Evolutionary conservation across 2,797 vertebrate genomes (phyloP).

Genomic region (Eurystomus glaucurus): DNA sequence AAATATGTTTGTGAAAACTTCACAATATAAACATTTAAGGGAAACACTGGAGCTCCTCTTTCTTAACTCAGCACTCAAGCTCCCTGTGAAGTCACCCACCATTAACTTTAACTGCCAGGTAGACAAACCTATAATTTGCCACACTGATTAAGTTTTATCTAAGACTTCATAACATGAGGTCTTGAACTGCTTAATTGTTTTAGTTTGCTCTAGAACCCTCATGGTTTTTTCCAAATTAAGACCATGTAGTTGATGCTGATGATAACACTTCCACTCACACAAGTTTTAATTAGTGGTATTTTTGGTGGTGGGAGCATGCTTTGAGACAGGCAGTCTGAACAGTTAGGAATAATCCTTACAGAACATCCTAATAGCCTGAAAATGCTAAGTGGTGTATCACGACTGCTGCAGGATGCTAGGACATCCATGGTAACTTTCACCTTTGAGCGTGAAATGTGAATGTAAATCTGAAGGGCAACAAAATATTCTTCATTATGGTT

Average conservation of each 20-base stretch:
- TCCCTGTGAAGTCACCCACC: not conserved
- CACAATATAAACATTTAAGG: not conserved
- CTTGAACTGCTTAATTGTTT: not conserved
- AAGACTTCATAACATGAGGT: not conserved
- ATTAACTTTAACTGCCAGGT: not conserved
- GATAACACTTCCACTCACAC: not conserved
- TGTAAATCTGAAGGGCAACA: not conserved
- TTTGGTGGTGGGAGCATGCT: not conserved
- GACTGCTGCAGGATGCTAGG: not conserved
- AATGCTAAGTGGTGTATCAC: not conserved
- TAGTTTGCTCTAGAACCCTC: not conserved
- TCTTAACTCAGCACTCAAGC: not conserved
- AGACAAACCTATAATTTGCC: not conserved
- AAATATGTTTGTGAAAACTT: not conserved
- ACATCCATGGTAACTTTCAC: not conserved
- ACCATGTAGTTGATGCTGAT: not conserved
- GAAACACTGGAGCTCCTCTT: not conserved
- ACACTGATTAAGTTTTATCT: not conserved
- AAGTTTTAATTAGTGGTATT: not conserved
- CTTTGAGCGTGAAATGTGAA: not conserved
- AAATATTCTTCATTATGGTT: not conserved
- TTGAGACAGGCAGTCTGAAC: not conserved
- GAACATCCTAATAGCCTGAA: not conserved
- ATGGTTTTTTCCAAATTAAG: not conserved
- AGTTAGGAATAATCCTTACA: not conserved